Conservation (phyloP, 2,888 invertebrate species). For the Melipona bicolor region DNA sequence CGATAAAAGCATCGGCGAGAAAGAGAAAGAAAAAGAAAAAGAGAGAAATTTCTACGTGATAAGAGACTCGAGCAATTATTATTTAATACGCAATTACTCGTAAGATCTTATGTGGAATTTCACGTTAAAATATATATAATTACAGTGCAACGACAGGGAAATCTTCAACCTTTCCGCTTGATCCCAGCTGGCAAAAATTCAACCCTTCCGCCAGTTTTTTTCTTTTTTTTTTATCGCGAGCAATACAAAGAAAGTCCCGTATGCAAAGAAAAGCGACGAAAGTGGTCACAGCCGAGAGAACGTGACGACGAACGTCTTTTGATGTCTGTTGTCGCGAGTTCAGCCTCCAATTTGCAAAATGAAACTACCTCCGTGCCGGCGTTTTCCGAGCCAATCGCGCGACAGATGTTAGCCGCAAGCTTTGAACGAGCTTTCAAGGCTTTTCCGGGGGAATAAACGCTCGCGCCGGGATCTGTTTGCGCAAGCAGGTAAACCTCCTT, state of each 20-base stretch:
- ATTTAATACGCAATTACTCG: too few species aligned
- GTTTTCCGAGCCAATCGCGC: slow-evolving; percentile 56
- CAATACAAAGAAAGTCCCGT: not conserved
- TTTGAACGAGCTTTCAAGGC: slow-evolving; percentile 35
- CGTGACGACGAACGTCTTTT: slow-evolving; percentile 45
- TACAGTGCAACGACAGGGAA: too few species aligned
- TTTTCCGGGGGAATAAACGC: slow-evolving; percentile 35
- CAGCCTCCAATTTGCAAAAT: slow-evolving; percentile 64
- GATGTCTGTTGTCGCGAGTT: slow-evolving; percentile 46
- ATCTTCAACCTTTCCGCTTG: too few species aligned
- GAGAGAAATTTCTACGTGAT: too few species aligned
- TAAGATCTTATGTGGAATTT: too few species aligned
- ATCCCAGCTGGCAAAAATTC: too few species aligned
- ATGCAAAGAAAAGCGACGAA: not conserved
- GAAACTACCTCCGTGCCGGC: slow-evolving; percentile 42
- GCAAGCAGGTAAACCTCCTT: slow-evolving; percentile 39
- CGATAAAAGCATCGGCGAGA: slow-evolving; percentile 66
- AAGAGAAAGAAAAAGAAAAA: not conserved
- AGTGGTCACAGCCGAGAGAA: slow-evolving; percentile 13
- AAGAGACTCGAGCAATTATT: too few species aligned
- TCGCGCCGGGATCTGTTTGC: slow-evolving; percentile 46
- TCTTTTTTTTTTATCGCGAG: slow-evolving; percentile 15
- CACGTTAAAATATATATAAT: too few species aligned
- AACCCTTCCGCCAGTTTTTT: not conserved
- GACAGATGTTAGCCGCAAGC: slow-evolving; percentile 54